A percentile compares a stretch with the other conserved stretches of the same genome.
Evolutionary conservation across 1,140 invertebrate species (phyloP).

Genomic region (Trichonephila clavata): DNA sequence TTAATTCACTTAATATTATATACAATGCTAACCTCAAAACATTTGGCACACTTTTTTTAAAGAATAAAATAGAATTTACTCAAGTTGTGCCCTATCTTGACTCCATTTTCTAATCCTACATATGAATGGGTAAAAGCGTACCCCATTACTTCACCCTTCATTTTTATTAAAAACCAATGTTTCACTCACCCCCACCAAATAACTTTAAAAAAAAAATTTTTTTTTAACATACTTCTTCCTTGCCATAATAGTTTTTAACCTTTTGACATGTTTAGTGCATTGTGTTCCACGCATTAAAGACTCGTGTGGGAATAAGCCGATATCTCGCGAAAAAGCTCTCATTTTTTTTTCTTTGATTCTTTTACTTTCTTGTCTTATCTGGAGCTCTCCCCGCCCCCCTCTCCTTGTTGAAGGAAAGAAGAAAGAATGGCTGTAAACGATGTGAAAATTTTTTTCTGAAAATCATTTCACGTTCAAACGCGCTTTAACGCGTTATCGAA

Average conservation of each 20-base stretch:
- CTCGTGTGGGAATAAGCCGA: slow-evolving; percentile 55
- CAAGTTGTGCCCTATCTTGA: no score
- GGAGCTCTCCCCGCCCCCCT: no score
- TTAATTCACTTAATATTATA: no score
- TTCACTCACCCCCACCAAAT: neutral
- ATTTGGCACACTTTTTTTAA: no score
- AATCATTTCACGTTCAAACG: slow-evolving; percentile 46
- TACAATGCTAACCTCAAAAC: no score
- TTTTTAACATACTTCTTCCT: neutral
- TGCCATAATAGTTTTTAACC: slow-evolving; percentile 61
- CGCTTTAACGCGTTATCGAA: neutral
- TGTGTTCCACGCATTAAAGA: slow-evolving; percentile 49
- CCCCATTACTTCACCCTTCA: no score
- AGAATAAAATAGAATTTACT: no score
- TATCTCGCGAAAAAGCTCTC: neutral
- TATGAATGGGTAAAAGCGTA: no score
- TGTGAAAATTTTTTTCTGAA: slow-evolving; percentile 48
- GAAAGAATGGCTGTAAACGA: slow-evolving; percentile 6
- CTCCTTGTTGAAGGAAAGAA: no score
- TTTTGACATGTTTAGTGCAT: slow-evolving; percentile 66
- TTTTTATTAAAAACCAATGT: no score
- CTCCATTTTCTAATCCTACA: no score
- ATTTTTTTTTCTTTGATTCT: neutral
- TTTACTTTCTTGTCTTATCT: neutral
- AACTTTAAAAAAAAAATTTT: neutral